Evolutionary conservation across 1,140 invertebrate genomes (phyloP), one percentile per base, ranked within the genome.

Genomic region (Ridgeia piscesae): DNA sequence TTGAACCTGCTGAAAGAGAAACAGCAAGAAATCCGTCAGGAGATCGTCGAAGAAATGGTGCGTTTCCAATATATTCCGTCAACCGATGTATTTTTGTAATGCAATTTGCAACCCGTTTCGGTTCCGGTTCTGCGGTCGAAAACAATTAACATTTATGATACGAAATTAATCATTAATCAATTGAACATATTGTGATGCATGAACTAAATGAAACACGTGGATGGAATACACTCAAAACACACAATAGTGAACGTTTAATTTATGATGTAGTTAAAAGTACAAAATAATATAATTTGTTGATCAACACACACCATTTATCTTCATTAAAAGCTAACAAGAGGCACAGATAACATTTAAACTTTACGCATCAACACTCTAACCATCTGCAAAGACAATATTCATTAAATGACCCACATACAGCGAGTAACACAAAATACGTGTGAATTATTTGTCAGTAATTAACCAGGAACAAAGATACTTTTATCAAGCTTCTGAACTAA

Each of bases 1-100:
- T 93, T 96, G 90, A 93, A 94, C 17, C 92, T 96, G 77, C 92
- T 96, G 21, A 95, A 95, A 14, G 92, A 92, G 11, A 96, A 96
- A 93, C 94, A 96, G 92, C 93, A 95, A 58, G 95, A 96, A 93
- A 89, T 96, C 31, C 94, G 94, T 92, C 93, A 94, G 89, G 95
- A 96, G 93, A 93, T 95, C 1, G 88, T 34, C 4, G 92, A 89
- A 0, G 34, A 35, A 77, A 88, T 92, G 50, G 92, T 92, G 27
- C 88, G 91, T 50, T 35, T 90, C 33, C 35, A 34, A 34, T 90
- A n/a, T 8, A 90, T 90, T 33, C 35, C 9, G 1, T 42, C 89
- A 90, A 90, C 35, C 58, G 17, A 77, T 21, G 27, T 21, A 77
- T 77, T 77, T 77, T 31, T 77, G 58, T 21, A 14, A 77, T 77